A percentile compares a stretch with the other conserved stretches of the same genome.
Evolutionary conservation across 2,888 invertebrate species (phyloP).

Genomic region (Drosophila incognita): DNA sequence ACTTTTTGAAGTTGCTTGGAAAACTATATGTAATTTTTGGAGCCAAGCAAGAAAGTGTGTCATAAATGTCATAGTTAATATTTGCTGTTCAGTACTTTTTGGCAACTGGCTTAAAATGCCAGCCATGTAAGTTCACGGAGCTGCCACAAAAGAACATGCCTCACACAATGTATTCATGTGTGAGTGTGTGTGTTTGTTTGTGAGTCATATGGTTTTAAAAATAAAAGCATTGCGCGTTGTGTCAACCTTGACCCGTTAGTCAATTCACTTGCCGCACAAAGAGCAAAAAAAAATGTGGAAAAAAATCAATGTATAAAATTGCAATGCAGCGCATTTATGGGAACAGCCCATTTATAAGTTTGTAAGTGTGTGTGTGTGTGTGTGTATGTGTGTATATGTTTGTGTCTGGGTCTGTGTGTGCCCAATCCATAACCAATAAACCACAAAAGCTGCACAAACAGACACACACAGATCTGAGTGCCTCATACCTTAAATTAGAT

Average conservation of each 20-base stretch:
- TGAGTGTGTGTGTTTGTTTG: conserved; percentile 12
- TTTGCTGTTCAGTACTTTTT: conserved; percentile 64
- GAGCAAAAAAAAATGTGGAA: conserved; percentile 17
- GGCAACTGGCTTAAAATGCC: conserved; percentile 60
- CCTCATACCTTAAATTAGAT: conserved; percentile 55
- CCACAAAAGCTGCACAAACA: conserved; percentile 44
- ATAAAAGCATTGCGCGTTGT: conserved; percentile 65
- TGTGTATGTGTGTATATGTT: conserved; percentile 7
- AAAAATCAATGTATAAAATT: conserved; percentile 44
- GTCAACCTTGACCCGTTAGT: conserved; percentile 72
- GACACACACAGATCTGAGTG: conserved; percentile 22
- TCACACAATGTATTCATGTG: background rate
- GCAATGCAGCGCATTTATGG: conserved; percentile 64
- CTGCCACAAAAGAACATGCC: conserved; percentile 20
- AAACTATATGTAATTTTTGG: conserved; percentile 56
- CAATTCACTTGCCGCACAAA: conserved; percentile 46
- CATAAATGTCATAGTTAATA: conserved; percentile 79
- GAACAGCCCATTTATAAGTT: conserved; percentile 29
- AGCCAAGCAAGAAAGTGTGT: conserved; percentile 70
- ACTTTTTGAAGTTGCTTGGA: conserved; percentile 38
- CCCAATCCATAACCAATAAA: conserved; percentile 62
- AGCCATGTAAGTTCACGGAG: conserved; percentile 41
- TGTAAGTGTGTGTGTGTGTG: conserved; percentile 7
- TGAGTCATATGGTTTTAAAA: conserved; percentile 48
- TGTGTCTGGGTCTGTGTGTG: conserved; percentile 17